A percentile compares a stretch with the other conserved stretches of the same genome.
Evolutionary conservation across 2,888 invertebrate species (phyloP).

Genomic region (Brenthis hecate): DNA sequence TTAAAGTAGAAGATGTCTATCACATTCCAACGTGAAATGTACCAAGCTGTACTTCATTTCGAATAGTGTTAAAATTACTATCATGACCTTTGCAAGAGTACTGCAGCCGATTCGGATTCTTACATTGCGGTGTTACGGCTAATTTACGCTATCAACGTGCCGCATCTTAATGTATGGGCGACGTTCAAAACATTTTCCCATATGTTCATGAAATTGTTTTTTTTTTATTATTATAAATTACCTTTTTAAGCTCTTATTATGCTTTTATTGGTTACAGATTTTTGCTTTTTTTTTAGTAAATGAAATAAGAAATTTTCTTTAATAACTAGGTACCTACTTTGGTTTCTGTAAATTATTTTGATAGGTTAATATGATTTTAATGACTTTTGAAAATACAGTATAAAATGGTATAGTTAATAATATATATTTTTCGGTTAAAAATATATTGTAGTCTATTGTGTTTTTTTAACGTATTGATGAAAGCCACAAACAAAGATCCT

Average conservation of each 20-base stretch:
- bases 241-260: background rate
- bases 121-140: conserved; percentile 40
- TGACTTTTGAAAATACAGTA: no score
- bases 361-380: no score
- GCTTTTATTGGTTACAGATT: background rate
- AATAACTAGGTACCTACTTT: no score
- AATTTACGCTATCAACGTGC: conserved; percentile 45
- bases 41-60: conserved; percentile 10
- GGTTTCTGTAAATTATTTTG: no score
- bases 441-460: no score
- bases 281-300: background rate
- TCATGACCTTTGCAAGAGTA: conserved; percentile 39
- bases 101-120: conserved; percentile 37
- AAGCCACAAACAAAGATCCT: no score
- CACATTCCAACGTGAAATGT: background rate
- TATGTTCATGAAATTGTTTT: conserved; percentile 28
- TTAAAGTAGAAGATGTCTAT: conserved; percentile 9
- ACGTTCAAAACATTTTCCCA: conserved; percentile 33
- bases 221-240: conserved; percentile 11
- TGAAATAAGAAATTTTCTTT: no score
- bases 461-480: no score
- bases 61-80: conserved; percentile 37
- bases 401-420: no score
- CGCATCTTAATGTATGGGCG: conserved; percentile 42
- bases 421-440: no score